These are phyloP conservation scores for Acleris cristana DNA, from an alignment of 2,888 invertebrate species.

Conservation along the genomic window DNA sequence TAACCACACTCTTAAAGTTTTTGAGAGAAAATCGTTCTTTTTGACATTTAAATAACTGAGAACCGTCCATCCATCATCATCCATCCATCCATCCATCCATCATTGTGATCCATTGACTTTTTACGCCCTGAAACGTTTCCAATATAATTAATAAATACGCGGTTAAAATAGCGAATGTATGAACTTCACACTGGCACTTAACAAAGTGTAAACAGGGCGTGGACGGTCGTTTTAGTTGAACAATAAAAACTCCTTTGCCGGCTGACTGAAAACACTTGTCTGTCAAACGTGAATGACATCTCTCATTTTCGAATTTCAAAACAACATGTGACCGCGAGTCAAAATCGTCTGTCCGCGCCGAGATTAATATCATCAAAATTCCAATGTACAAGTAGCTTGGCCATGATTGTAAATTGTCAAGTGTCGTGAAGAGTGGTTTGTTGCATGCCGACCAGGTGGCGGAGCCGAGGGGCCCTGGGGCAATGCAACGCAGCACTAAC, in stretches of 20 bases:
- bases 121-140: too few relatives aligned
- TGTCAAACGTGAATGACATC: background rate
- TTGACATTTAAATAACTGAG: too few relatives aligned
- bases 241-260: background rate
- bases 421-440: conserved; percentile 10
- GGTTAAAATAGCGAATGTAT: too few relatives aligned
- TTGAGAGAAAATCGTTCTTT: too few relatives aligned
- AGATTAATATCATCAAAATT: background rate
- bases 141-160: too few relatives aligned
- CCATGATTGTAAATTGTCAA: conserved; percentile 5
- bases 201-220: too few relatives aligned
- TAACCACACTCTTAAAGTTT: too few relatives aligned
- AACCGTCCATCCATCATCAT: too few relatives aligned
- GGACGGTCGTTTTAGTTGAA: too few relatives aligned
- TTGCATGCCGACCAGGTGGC: conserved; percentile 50
- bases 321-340: background rate
- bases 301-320: background rate
- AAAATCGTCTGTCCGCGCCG: background rate
- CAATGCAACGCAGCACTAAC: conserved; percentile 56
- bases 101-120: too few relatives aligned
- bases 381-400: background rate
- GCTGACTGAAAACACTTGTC: background rate
- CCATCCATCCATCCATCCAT: too few relatives aligned
- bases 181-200: too few relatives aligned
- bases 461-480: conserved; percentile 56